phyloP scores from a whole-genome alignment of 2,888 invertebrate species.

The Athalia rosae region DNA sequence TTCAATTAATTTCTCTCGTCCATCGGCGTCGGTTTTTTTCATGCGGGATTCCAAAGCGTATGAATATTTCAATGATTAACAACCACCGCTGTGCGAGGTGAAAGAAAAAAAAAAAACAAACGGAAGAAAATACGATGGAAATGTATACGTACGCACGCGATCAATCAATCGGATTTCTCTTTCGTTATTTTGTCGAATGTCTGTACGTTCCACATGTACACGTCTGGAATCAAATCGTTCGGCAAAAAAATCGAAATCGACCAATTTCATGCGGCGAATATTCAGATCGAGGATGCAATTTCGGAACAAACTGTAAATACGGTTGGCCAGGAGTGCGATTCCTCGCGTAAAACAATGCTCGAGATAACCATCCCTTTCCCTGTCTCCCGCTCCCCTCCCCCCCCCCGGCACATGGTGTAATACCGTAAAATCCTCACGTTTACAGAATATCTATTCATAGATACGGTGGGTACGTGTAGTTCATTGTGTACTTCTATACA shows the following conservation, averaged over 20 bases:
- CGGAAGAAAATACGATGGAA: constrained; percentile 27
- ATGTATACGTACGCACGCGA: not conserved
- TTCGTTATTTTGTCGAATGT: not conserved
- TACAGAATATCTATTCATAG: no score
- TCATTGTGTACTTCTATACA: not conserved
- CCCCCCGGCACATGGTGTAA: no score
- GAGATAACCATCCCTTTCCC: not conserved
- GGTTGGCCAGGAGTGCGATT: no score
- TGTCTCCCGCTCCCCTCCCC: not conserved
- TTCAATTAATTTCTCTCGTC: no score
- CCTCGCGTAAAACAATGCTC: not conserved
- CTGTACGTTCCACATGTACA: not conserved
- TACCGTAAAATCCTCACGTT: no score
- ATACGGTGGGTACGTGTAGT: not conserved
- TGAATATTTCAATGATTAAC: constrained; percentile 67
- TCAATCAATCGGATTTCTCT: constrained; percentile 25
- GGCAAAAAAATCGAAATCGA: not conserved
- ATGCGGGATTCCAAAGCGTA: constrained; percentile 20
- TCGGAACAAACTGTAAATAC: not conserved
- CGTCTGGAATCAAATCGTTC: not conserved
- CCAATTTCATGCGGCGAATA: not conserved
- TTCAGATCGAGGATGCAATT: not conserved
- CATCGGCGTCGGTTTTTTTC: no score
- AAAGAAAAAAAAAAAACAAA: constrained; percentile 10
- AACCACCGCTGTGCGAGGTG: constrained; percentile 50